Conservation (phyloP, 2,888 invertebrate species). For the Epinotia bilunana region DNA sequence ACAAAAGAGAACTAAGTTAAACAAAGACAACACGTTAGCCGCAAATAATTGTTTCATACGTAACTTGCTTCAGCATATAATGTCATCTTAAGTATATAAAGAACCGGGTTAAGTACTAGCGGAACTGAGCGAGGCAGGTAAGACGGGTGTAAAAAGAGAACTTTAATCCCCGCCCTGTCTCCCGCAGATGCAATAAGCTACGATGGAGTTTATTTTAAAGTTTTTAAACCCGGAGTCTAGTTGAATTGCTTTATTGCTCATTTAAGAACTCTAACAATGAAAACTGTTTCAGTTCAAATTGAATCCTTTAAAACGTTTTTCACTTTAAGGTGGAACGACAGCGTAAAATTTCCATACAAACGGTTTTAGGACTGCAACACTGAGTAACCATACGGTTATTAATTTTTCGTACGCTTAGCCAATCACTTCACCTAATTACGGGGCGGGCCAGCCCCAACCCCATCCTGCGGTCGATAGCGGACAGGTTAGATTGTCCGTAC, state of each 20-base stretch:
- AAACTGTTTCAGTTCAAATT: not conserved
- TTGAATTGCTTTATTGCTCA: constrained; percentile 1
- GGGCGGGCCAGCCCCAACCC: too few species aligned
- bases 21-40: too few species aligned
- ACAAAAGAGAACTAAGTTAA: too few species aligned
- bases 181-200: constrained; percentile 10
- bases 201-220: constrained; percentile 6
- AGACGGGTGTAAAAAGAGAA: constrained; percentile 4
- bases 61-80: not conserved
- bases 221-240: not conserved
- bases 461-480: too few species aligned
- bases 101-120: not conserved
- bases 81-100: not conserved
- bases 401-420: too few species aligned
- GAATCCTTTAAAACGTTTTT: not conserved
- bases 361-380: too few species aligned
- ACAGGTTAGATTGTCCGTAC: too few species aligned
- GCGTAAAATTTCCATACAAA: too few species aligned
- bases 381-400: too few species aligned
- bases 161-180: not conserved
- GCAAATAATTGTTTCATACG: not conserved
- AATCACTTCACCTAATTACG: too few species aligned
- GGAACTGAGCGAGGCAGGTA: not conserved
- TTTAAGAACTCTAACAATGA: not conserved
- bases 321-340: not conserved